A percentile compares a stretch with the other conserved stretches of the same genome.
Conservation (phyloP, 2,113 vertebrate genomes). For the Dipodomys stephensi region DNA sequence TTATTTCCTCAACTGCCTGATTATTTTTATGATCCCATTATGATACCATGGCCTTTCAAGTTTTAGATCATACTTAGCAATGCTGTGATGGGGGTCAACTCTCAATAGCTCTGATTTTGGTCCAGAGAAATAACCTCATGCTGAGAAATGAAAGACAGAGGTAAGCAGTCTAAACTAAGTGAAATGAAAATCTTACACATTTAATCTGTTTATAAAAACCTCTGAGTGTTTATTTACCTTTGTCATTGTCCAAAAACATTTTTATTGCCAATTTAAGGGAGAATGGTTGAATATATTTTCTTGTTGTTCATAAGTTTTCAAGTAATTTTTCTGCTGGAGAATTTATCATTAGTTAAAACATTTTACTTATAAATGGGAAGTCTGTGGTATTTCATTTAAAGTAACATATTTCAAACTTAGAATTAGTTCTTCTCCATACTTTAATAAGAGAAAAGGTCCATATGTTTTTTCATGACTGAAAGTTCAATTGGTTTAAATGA, state of each 20-base stretch:
- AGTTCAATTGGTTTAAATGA: slow-evolving; percentile 20
- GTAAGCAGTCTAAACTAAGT: slow-evolving; percentile 22
- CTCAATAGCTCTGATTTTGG: slow-evolving; percentile 12
- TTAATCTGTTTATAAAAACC: slow-evolving; percentile 23
- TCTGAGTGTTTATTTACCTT: slow-evolving; percentile 35
- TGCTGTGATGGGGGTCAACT: slow-evolving; percentile 5
- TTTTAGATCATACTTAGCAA: slow-evolving; percentile 21
- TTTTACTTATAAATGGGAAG: slow-evolving; percentile 25
- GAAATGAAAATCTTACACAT: slow-evolving; percentile 24
- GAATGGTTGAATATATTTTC: slow-evolving; percentile 39
- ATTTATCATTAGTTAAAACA: slow-evolving; percentile 43
- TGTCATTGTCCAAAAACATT: slow-evolving; percentile 11
- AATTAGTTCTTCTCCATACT: neutral
- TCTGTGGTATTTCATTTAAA: slow-evolving; percentile 51
- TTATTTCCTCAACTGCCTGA: slow-evolving; percentile 3
- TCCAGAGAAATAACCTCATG: slow-evolving; percentile 16
- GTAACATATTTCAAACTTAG: neutral
- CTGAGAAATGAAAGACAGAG: slow-evolving; percentile 22
- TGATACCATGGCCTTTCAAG: slow-evolving; percentile 17
- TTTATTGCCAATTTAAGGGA: slow-evolving; percentile 38
- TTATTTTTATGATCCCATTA: neutral
- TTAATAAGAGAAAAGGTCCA: neutral
- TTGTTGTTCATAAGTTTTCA: slow-evolving; percentile 41
- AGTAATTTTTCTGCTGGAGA: slow-evolving; percentile 35
- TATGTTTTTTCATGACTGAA: neutral